phyloP scores from a whole-genome alignment of 2,888 invertebrate genomes.

The Oscheius onirici region DNA sequence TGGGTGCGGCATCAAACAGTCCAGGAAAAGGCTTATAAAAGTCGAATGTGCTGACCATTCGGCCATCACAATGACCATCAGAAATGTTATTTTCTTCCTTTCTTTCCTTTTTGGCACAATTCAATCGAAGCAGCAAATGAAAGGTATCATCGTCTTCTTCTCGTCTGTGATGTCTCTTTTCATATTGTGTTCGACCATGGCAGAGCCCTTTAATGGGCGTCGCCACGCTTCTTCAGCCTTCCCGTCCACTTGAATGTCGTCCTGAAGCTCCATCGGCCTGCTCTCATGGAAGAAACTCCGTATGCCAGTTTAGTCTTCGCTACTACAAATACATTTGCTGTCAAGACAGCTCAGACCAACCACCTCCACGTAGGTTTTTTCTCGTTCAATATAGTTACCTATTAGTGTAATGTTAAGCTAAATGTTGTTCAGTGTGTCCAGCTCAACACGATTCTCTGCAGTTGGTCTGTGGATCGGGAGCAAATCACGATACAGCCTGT shows the following conservation, averaged over 20 bases:
- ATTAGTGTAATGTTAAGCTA: too few relatives aligned
- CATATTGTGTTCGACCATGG: conserved; percentile 53
- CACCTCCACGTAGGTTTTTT: conserved; percentile 43
- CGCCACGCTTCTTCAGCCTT: conserved; percentile 43
- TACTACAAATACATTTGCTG: conserved; percentile 52
- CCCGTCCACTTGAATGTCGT: conserved; percentile 46
- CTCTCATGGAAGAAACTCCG: conserved; percentile 42
- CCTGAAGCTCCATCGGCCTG: conserved; percentile 42
- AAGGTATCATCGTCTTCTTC: background rate
- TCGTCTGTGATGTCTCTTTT: background rate
- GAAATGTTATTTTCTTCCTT: background rate
- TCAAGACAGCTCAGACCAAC: conserved; percentile 45
- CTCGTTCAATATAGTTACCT: too few relatives aligned
- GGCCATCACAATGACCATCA: background rate
- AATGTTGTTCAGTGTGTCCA: conserved; percentile 50
- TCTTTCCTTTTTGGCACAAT: background rate
- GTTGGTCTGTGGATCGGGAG: conserved; percentile 38
- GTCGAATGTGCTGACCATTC: background rate
- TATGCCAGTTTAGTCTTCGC: conserved; percentile 48
- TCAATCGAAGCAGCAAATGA: background rate
- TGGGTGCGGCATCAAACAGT: conserved; percentile 26
- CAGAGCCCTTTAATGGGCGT: conserved; percentile 44
- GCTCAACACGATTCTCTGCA: conserved; percentile 51
- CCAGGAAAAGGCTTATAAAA: conserved; percentile 2
- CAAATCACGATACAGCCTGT: conserved; percentile 36